Evolutionary conservation across 2,888 invertebrate genomes (phyloP), one percentile per base, ranked within the genome.

Genomic region (Cerastis rubricosa): DNA sequence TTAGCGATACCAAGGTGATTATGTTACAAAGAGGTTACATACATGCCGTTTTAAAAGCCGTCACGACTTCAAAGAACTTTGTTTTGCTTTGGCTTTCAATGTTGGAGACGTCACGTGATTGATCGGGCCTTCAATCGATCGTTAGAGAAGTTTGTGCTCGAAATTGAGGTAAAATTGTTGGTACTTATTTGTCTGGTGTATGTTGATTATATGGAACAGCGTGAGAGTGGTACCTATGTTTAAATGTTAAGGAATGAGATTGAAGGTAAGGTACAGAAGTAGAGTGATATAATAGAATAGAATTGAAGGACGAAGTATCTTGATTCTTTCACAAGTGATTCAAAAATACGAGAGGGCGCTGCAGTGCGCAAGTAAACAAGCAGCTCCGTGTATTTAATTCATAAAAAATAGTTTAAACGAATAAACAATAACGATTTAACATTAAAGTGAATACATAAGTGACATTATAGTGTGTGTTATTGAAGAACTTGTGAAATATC

Each of bases 21-120:
- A 81, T 29, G 76, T 88, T 88, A 88, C 87, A 88, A 79, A 88
- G 88, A 80, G 77, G 78, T 79, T 76, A 84, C 82, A 78, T 67
- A 83, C 70, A 80, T 75, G 65, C 78, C 72, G 73, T 80, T 76
- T 88, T 84, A 80, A 87, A 86, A 81, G 84, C 88, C 81, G 66
- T 71, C 71, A 54, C 35, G 57, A 78, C 72, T 86, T 76, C 80
- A 69, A 69, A 76, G 67, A 86, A 86, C 70, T 86, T 85, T 80
- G 85, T 80, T 76, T 80, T 76, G 71, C 69, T 80, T 74, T 49
- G 22, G 71, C 73, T 83, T 83, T 74, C 71, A 83, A 70, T 85
- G 86, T 61, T 43, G 63, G 35, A 77, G 87, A 77, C 77, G 51
- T 67, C 57, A 66, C 49, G 78, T 85, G 81, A 86, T 85, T 86